Evolutionary conservation across 2,113 vertebrate species (phyloP).

Genomic region (Bufo bufo): DNA sequence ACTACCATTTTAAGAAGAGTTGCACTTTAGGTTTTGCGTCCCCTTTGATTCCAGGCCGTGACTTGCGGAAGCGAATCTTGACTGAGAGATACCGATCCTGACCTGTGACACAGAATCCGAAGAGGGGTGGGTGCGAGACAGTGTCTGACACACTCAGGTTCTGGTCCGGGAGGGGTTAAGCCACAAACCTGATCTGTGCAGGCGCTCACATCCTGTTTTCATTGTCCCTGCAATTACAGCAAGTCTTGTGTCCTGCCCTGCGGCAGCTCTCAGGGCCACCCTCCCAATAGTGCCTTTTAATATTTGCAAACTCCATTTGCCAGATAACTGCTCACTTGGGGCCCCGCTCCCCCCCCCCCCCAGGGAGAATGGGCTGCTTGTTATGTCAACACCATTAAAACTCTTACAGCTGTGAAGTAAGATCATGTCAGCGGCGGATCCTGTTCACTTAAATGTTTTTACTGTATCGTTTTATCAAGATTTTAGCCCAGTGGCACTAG

Average conservation of each 20-base stretch:
- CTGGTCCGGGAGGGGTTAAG: constrained; percentile 4
- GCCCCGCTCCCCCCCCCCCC: constrained; percentile 59
- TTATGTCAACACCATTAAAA: constrained; percentile 65
- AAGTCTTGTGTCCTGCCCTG: constrained; percentile 20
- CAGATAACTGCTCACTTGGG: constrained; percentile 60
- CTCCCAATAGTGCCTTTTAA: constrained; percentile 63
- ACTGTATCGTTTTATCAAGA: neutral
- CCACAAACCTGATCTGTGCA: neutral
- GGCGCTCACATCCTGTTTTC: neutral
- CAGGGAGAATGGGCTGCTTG: constrained; percentile 60
- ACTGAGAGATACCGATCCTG: neutral
- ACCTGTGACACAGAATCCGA: neutral
- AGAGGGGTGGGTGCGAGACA: no score
- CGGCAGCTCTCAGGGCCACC: constrained; percentile 19
- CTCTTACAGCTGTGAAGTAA: constrained; percentile 48
- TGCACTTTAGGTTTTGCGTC: no score
- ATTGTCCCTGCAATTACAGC: constrained; percentile 42
- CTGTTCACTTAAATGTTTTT: neutral
- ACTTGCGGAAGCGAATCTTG: neutral
- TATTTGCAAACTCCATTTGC: constrained; percentile 61
- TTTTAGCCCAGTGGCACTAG: no score
- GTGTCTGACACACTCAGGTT: neutral
- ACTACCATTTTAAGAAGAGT: no score
- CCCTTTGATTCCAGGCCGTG: no score
- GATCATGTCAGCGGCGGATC: neutral